Base-by-base conservation (phyloP, 2,113 vertebrate species). In the human region DNA sequence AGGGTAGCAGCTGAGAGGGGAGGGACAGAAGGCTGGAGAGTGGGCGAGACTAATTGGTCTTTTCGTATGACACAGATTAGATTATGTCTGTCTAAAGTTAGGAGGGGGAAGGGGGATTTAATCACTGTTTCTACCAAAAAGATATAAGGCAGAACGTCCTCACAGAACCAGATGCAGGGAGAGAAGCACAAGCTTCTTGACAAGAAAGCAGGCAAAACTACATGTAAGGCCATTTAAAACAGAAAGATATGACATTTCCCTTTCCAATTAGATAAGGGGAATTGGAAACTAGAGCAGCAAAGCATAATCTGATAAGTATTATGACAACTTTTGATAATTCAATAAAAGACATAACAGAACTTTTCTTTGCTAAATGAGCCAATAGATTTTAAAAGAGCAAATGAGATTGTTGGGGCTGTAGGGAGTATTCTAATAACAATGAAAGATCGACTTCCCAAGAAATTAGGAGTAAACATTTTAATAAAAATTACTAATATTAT, bases 21-120 rank as follows among this genome's bases (percentile, higher is more conserved):
- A 96, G 97, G 91, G 88, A 97, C 80, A 86, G 91, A 96, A 92
- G 89, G 93, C 98, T 97, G 81, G 48, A 90, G 50, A 98, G 89
- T 95, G 96, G 98, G 97, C 90, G 97, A 98, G 89, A 96, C 81
- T 97, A 97, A 98, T 95, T 35, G 35, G 93, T 97, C 96, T 98
- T 97, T 93, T 98, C 96, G 95, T 84, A 94, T 55, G 95, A 97
- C 89, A 97, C 95, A 83, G 79, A 86, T 97, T 96, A 97, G 92
- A 97, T 95, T 89, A 95, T 43, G 66, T 90, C 97, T 97, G 85
- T 86, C 40, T 94, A 92, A 97, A 97, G 92, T 40, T 32, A 18
- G 57, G 87, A 96, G 76, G 76, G 93, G 96, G 97, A 86, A 96
- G 76, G 38, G 9, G 76, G 78, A 38, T 17, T n/a, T 95, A 4